These are phyloP conservation scores for Fragum whitleyi DNA, from an alignment of 2,888 invertebrate species.

Conservation along the genomic window DNA sequence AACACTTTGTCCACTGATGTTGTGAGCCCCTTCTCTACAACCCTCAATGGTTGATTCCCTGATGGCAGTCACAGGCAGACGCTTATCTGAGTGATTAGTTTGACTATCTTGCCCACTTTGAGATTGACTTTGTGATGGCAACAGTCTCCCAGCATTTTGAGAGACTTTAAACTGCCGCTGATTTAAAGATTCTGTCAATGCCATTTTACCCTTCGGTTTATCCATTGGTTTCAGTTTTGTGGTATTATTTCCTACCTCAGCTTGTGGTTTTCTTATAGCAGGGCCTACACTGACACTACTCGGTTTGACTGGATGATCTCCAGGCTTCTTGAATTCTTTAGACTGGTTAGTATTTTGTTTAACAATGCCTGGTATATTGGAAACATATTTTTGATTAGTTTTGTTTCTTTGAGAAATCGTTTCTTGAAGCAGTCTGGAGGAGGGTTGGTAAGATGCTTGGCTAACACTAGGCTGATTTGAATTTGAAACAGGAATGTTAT, in stretches of 20 bases:
- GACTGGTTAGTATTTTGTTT: conserved; percentile 31
- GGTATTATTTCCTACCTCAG: conserved; percentile 31
- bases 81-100: background rate
- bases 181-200: conserved; percentile 45
- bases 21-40: conserved; percentile 21
- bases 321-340: conserved; percentile 60
- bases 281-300: background rate
- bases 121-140: background rate
- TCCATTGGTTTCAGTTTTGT: conserved; percentile 44
- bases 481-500: background rate
- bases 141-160: background rate
- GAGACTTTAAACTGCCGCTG: conserved; percentile 28
- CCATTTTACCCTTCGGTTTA: conserved; percentile 44
- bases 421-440: conserved; percentile 59
- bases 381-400: conserved; percentile 59
- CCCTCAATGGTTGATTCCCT: background rate
- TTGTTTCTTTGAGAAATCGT: conserved; percentile 61
- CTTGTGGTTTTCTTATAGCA: conserved; percentile 36
- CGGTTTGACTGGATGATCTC: conserved; percentile 41
- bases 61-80: background rate
- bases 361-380: conserved; percentile 33
- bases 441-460: background rate
- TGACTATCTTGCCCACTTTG: background rate
- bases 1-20: conserved; percentile 45
- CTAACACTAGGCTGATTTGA: background rate